Conservation (phyloP, 2,113 vertebrate genomes). For the Noctilio leporinus region DNA sequence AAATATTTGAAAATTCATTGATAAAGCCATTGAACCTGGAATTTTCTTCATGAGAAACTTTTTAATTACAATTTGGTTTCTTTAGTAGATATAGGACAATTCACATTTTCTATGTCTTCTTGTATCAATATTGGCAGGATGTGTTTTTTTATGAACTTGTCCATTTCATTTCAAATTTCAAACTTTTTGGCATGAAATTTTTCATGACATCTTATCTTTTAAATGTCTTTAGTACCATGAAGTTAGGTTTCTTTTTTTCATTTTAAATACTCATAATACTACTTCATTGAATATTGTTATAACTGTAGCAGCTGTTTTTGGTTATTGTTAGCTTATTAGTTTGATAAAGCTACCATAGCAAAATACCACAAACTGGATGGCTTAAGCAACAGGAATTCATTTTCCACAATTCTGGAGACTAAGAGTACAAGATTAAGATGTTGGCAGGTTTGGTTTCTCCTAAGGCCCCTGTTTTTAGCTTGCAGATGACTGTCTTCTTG, state of each 20-base stretch:
- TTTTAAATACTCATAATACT: background rate
- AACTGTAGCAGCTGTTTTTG: background rate
- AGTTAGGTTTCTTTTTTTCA: background rate
- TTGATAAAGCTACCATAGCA: background rate
- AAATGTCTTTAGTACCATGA: background rate
- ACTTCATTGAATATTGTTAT: background rate
- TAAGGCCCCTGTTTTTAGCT: no score
- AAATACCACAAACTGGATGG: no score
- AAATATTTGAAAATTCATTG: slow-evolving; percentile 14
- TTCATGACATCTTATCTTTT: background rate
- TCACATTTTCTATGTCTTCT: background rate
- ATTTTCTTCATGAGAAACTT: background rate
- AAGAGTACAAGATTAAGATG: no score
- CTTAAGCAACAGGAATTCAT: no score
- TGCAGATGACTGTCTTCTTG: background rate
- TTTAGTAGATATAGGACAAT: slow-evolving; percentile 1
- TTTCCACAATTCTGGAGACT: no score
- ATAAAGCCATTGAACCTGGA: background rate
- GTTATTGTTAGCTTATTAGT: background rate
- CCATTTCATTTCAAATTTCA: background rate
- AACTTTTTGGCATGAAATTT: background rate
- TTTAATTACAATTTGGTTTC: background rate
- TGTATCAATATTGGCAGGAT: background rate
- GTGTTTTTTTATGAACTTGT: background rate
- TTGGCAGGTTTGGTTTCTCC: no score